Conservation (phyloP, 2,113 vertebrate species). For the Polypterus bichir region DNA sequence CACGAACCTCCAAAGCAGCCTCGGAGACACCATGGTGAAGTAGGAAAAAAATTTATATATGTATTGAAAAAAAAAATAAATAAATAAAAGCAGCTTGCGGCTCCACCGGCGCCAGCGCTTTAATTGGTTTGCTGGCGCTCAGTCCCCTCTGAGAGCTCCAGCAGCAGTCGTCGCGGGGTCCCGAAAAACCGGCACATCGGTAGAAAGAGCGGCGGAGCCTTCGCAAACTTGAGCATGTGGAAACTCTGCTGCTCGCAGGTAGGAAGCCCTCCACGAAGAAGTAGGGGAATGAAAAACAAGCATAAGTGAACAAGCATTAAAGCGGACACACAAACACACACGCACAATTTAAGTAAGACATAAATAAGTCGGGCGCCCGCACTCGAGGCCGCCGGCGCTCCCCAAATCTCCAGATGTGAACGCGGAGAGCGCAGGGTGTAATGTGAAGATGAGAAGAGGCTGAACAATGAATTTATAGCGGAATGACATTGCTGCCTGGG, state of each 20-base stretch:
- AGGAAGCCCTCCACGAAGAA: not conserved
- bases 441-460: constrained; percentile 65
- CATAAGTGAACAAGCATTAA: not conserved
- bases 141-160: no score
- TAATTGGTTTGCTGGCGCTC: no score
- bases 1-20: no score
- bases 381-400: constrained; percentile 22
- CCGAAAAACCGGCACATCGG: no score
- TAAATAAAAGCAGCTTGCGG: no score
- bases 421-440: constrained; percentile 49
- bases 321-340: not conserved
- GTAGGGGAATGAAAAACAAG: not conserved
- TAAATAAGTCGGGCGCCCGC: not conserved
- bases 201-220: no score
- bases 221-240: not conserved
- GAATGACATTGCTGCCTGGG: constrained; percentile 64
- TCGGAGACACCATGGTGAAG: not conserved
- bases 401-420: constrained; percentile 53
- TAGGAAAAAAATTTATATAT: no score
- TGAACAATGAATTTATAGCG: constrained; percentile 77
- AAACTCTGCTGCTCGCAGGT: not conserved
- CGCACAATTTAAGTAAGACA: not conserved
- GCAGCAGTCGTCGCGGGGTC: no score
- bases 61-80: no score
- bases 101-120: no score